Evolutionary conservation across 2,888 invertebrate genomes (phyloP).

Genomic region (Leistus spinibarbis): DNA sequence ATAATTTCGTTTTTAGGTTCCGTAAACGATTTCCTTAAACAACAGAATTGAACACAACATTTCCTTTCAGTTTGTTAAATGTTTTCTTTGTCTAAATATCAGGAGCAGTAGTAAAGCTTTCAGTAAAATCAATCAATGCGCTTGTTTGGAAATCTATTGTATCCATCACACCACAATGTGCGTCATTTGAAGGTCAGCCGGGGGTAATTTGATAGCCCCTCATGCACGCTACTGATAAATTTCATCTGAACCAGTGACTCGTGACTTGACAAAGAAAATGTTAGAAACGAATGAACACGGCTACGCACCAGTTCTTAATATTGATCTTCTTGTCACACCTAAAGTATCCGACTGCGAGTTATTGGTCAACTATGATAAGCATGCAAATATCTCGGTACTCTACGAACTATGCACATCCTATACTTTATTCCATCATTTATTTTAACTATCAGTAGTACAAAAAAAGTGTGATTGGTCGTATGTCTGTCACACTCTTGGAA

Average conservation of each 20-base stretch:
- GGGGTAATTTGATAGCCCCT: not conserved
- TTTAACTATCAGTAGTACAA: no score
- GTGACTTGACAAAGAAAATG: not conserved
- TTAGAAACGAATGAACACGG: not conserved
- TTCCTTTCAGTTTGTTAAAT: no score
- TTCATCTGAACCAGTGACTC: not conserved
- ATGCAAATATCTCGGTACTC: not conserved
- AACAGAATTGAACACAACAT: no score
- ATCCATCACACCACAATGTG: not conserved
- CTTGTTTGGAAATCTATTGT: not conserved
- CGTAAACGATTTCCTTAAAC: no score
- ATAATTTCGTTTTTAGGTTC: no score
- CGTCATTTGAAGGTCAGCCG: not conserved
- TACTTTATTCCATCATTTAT: not conserved
- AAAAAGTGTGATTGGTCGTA: no score
- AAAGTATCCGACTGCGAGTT: not conserved
- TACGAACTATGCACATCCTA: not conserved
- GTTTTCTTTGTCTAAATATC: no score
- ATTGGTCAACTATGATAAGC: not conserved
- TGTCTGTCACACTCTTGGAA: no score
- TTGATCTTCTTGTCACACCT: not conserved
- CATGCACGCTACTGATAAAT: not conserved
- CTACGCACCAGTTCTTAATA: not conserved
- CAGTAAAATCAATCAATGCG: not conserved
- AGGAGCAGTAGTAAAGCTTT: not conserved